Conservation (phyloP, 2,797 vertebrate species). For the Falco naumanni region DNA sequence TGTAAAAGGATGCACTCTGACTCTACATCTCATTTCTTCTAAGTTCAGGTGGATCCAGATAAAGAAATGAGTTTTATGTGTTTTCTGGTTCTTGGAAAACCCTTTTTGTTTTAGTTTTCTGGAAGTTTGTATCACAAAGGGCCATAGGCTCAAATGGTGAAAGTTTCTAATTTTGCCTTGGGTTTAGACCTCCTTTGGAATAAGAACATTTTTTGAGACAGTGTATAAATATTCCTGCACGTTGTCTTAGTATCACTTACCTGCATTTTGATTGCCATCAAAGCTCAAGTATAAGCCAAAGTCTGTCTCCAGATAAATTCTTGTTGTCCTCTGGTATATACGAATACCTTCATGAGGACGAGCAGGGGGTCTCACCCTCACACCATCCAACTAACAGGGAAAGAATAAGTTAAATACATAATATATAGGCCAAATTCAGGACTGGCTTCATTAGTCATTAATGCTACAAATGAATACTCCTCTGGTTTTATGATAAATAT, state of each 20-base stretch:
- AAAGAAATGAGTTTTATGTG: not conserved
- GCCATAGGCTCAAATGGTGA: not conserved
- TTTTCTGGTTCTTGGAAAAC: not conserved
- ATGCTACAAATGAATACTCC: not conserved
- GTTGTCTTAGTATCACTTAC: conserved; percentile 65
- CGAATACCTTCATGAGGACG: conserved; percentile 78
- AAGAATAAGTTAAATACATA: not conserved
- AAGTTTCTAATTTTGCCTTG: not conserved
- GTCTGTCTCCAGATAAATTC: conserved; percentile 82
- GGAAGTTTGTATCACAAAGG: not conserved
- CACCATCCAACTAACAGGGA: conserved; percentile 80
- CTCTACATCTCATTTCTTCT: not conserved
- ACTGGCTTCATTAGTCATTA: not conserved
- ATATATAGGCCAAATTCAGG: not conserved
- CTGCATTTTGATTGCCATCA: conserved; percentile 78
- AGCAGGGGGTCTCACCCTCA: conserved; percentile 66
- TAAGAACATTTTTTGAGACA: not conserved
- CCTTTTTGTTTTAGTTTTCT: not conserved
- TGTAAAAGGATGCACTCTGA: not conserved
- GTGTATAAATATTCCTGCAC: not conserved
- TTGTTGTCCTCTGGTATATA: conserved; percentile 74
- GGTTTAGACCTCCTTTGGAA: not conserved
- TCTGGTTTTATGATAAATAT: not conserved
- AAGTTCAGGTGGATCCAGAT: not conserved
- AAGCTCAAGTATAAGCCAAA: conserved; percentile 85